Conservation (phyloP, 2,888 invertebrate species). For the Trissoscelio sp. region DNA sequence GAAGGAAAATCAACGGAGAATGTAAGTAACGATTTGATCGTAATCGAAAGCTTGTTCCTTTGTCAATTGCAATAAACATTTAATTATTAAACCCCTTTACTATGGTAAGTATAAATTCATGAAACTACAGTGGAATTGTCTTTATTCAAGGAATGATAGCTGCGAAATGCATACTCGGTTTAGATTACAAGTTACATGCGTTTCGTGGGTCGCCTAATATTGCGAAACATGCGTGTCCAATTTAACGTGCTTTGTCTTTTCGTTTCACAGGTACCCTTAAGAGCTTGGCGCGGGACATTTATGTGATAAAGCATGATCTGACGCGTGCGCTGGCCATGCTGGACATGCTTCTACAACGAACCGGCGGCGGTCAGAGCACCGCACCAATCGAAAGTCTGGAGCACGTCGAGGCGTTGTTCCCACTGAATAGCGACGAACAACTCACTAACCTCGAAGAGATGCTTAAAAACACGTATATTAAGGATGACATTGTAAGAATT, state of each 20-base stretch:
- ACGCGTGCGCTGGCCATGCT: conserved; percentile 62
- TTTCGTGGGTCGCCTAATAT: conserved; percentile 66
- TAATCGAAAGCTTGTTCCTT: conserved; percentile 16
- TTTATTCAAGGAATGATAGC: conserved; percentile 15
- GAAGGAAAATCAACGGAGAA: conserved; percentile 16
- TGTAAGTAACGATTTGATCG: conserved; percentile 52
- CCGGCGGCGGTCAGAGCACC: conserved; percentile 13
- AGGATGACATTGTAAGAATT: conserved; percentile 61
- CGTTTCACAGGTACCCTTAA: conserved; percentile 51
- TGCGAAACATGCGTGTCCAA: conserved; percentile 20
- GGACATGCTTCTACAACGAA: conserved; percentile 56
- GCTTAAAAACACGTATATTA: conserved; percentile 61
- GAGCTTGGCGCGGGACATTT: conserved; percentile 49
- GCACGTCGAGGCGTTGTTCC: conserved; percentile 59
- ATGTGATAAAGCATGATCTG: conserved; percentile 55
- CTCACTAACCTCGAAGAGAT: conserved; percentile 58
- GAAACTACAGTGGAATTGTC: conserved; percentile 19
- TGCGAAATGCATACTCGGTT: conserved; percentile 53
- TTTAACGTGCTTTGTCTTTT: conserved; percentile 14
- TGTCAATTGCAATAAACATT: background rate
- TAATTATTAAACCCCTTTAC: background rate
- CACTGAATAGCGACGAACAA: conserved; percentile 56
- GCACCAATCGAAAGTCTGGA: conserved; percentile 56
- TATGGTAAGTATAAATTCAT: conserved; percentile 51
- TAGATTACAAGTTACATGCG: conserved; percentile 43